phyloP scores from a whole-genome alignment of 1,140 invertebrate species.

The Drosophila lini region DNA sequence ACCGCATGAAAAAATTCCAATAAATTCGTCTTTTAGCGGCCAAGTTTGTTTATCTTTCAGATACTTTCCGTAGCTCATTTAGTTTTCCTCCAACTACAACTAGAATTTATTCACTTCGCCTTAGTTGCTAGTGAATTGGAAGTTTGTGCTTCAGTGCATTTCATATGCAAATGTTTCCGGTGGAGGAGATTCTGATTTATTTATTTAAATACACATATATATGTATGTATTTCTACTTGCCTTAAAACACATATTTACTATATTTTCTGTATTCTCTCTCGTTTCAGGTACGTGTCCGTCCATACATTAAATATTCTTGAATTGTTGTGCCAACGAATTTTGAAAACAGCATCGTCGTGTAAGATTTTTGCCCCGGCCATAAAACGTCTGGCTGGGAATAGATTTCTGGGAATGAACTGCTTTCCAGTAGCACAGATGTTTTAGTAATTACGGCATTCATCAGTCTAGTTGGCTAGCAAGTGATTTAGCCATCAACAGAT shows the following conservation, averaged over 20 bases:
- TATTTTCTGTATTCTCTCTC: constrained; percentile 14
- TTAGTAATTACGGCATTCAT: constrained; percentile 55
- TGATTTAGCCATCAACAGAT: constrained; percentile 49
- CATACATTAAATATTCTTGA: constrained; percentile 37
- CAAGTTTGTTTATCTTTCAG: constrained; percentile 34
- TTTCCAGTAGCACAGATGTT: constrained; percentile 46
- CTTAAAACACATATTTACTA: constrained; percentile 6
- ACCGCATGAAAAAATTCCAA: constrained; percentile 31
- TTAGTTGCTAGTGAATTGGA: not conserved
- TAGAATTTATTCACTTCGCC: constrained; percentile 34
- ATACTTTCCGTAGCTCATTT: constrained; percentile 40
- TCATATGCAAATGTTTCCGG: constrained; percentile 41
- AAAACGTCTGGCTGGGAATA: constrained; percentile 40
- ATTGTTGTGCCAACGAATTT: constrained; percentile 25
- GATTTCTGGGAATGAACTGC: constrained; percentile 37
- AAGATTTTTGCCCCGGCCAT: constrained; percentile 41
- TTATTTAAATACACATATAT: constrained; percentile 21
- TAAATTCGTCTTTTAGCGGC: constrained; percentile 48
- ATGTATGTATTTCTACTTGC: constrained; percentile 13
- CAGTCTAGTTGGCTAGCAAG: constrained; percentile 37
- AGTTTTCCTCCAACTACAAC: constrained; percentile 17
- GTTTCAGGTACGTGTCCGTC: constrained; percentile 54
- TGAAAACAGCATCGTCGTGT: constrained; percentile 37
- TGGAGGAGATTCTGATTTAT: constrained; percentile 30
- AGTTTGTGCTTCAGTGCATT: constrained; percentile 23